These are phyloP conservation scores for Trachelus iudaicus DNA, from an alignment of 2,888 invertebrate genomes.

Conservation along the genomic window DNA sequence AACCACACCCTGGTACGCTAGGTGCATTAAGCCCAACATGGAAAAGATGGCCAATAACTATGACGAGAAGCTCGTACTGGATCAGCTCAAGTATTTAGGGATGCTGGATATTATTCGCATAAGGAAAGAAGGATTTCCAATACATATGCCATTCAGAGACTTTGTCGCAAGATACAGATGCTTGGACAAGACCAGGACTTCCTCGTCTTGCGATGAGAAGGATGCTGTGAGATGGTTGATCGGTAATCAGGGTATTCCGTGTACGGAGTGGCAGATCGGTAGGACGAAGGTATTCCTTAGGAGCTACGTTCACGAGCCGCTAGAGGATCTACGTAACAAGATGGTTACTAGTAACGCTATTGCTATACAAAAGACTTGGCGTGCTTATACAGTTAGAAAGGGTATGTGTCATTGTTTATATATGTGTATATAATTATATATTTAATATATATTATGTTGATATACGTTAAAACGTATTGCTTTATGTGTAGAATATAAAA, in stretches of 20 bases:
- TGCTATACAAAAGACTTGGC: constrained; percentile 81
- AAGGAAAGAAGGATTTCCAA: constrained; percentile 88
- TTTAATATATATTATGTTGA: not conserved
- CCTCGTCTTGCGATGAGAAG: constrained; percentile 60
- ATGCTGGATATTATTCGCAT: constrained; percentile 95
- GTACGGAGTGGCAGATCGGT: constrained; percentile 89
- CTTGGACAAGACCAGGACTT: constrained; percentile 65
- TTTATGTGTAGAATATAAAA: constrained; percentile 70
- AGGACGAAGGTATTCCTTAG: constrained; percentile 87
- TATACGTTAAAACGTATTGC: no score
- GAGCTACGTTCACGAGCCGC: constrained; percentile 82
- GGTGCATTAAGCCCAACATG: constrained; percentile 93
- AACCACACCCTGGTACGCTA: constrained; percentile 92
- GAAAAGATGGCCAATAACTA: constrained; percentile 84
- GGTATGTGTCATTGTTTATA: constrained; percentile 50
- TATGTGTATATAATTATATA: not conserved
- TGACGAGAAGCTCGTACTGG: constrained; percentile 82
- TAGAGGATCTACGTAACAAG: constrained; percentile 82
- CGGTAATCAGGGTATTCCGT: constrained; percentile 74
- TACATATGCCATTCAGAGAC: constrained; percentile 82
- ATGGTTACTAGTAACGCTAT: constrained; percentile 78
- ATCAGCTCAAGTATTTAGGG: constrained; percentile 89
- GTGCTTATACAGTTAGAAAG: constrained; percentile 73
- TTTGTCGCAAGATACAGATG: constrained; percentile 84
- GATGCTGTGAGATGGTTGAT: constrained; percentile 69